Evolutionary conservation across 1,140 invertebrate species (phyloP), one percentile per base, ranked within the genome.

Genomic region (Philopotamus ludificatus): DNA sequence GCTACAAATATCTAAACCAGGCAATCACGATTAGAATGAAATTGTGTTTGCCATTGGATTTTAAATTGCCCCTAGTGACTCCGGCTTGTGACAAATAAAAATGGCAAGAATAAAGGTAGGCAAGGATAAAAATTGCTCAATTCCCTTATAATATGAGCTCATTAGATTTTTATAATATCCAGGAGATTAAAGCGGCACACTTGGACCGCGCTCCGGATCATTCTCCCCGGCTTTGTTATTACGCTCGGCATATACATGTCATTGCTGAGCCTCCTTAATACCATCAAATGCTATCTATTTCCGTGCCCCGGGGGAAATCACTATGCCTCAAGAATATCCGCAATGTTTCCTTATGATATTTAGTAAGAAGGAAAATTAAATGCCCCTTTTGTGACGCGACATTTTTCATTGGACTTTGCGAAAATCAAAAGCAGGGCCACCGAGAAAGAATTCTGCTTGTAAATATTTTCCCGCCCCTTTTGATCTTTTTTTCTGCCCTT

Each of bases 201-300:
- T n/a, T n/a, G n/a, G n/a, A n/a, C n/a, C n/a, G 28, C 4, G 28
- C 28, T 34, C 4, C 4, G 12, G 28, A 34, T 7, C 8, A 16
- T 9, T 9, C 18, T 47, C 15, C 15, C 8, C 57, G 34, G 51
- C 54, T 22, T 67, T 67, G 41, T 55, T 61, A 51, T 9, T 7
- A 18, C 20, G 61, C 51, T 64, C 53, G 49, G 51, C 9, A 64
- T 64, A 68, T 60, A 64, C 61, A 61, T 55, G 66, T 64, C 66
- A 67, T 67, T 44, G 61, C 61, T 39, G 57, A 63, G 65, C 59
- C 54, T 22, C 26, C 34, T 45, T 68, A 68, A 68, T 68, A 58
- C 34, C 28, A 25, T 58, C 55, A 58, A 58, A 44, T 21, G 51
- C 18, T 54, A 54, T 54, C 26, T 34, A 22, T 15, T n/a, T 44